Conservation (phyloP, 2,888 invertebrate species). For the Empis stercorea region DNA sequence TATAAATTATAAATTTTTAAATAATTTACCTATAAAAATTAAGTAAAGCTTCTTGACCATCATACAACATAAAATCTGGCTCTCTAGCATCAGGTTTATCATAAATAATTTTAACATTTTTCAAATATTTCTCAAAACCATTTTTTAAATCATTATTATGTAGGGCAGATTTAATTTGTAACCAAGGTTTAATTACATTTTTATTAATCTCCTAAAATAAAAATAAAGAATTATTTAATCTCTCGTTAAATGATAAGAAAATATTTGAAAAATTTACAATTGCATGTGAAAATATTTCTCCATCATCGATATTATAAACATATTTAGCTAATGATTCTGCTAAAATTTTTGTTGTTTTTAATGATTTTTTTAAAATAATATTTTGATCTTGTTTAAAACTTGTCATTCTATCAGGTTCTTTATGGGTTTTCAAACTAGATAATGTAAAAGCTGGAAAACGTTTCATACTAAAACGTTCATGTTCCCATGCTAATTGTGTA, state of each 20-base stretch:
- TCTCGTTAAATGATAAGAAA: neutral
- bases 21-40: slow-evolving; percentile 70
- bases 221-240: neutral
- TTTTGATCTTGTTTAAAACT: slow-evolving; percentile 27
- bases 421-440: slow-evolving; percentile 50
- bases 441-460: slow-evolving; percentile 84
- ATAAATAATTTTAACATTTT: slow-evolving; percentile 56
- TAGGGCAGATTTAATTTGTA: slow-evolving; percentile 54
- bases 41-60: slow-evolving; percentile 62
- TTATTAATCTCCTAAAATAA: slow-evolving; percentile 55
- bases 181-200: slow-evolving; percentile 59
- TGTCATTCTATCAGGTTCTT: slow-evolving; percentile 28
- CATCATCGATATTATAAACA: slow-evolving; percentile 56
- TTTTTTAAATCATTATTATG: slow-evolving; percentile 59
- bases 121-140: slow-evolving; percentile 59
- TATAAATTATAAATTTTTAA: neutral
- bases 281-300: slow-evolving; percentile 57
- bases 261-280: slow-evolving; percentile 50
- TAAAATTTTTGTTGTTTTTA: slow-evolving; percentile 53
- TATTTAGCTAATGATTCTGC: slow-evolving; percentile 76
- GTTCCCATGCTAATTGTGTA: slow-evolving; percentile 88
- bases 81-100: slow-evolving; percentile 73
- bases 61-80: slow-evolving; percentile 86
- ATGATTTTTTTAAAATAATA: slow-evolving; percentile 20
- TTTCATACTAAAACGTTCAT: slow-evolving; percentile 88